Evolutionary conservation across 2,888 invertebrate species (phyloP), one percentile per base, ranked within the genome.

Genomic region (Athalia rosae): DNA sequence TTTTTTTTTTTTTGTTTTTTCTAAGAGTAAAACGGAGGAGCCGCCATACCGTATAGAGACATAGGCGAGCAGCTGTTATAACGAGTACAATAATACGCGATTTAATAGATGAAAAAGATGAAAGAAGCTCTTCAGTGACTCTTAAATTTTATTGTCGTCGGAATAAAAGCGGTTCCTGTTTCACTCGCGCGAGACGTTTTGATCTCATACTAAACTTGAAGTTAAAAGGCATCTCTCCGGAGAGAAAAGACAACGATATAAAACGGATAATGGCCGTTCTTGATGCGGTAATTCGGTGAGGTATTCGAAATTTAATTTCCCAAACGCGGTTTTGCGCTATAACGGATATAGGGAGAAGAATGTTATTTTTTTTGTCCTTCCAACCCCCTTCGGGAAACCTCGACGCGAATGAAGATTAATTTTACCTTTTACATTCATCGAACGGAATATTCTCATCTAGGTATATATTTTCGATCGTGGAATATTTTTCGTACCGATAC

Each of bases 171-270:
- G 53, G 71, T 45, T 71, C 13, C 58, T 71, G 9, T 43, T 58
- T 71, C 58, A n/a, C 45, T 11, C 43, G n/a, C 50, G 15, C 43
- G 9, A 13, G 43, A n/a, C 45, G 71, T 9, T 2, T 53, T 43
- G 11, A 45, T 58, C 56, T 45, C 13, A 58, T 58, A 58, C 58
- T 45, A 53, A n/a, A 45, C 58, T 56, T 4, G 13, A 15, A 56
- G 56, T 58, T 45, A 45, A 43, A 53, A 13, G 71, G 11, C 67
- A 58, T 15, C 43, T 58, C 71, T 71, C 58, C 56, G 11, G 58
- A 71, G 71, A 56, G 43, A 71, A 45, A 56, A 71, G 71, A 71
- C 58, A 71, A 71, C 71, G 71, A 71, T 71, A 71, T 53, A 71
- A 71, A 71, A 43, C 56, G 8, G 45, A 41, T 71, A 71, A 71